A percentile compares a stretch with the other conserved stretches of the same genome.
Evolutionary conservation across 2,888 invertebrate species (phyloP).

Genomic region (Monopis laevigella): DNA sequence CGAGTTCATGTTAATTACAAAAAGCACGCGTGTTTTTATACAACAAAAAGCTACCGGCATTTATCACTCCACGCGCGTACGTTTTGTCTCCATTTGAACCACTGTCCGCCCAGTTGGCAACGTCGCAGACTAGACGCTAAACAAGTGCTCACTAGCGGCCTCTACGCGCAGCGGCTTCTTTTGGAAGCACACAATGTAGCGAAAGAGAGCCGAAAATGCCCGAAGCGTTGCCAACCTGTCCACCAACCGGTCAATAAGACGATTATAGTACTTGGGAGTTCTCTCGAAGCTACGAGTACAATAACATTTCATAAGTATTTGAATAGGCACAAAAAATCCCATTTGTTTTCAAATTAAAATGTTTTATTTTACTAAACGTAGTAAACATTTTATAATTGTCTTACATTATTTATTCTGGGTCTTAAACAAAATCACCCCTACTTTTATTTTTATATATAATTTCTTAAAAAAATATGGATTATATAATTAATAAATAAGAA

Average conservation of each 20-base stretch:
- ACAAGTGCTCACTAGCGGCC: conserved; percentile 64
- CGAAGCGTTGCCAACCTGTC: conserved; percentile 58
- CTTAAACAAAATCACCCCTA: too few relatives aligned
- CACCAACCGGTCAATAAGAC: conserved; percentile 66
- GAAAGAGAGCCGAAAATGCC: conserved; percentile 50
- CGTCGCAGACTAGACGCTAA: conserved; percentile 65
- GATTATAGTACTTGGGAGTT: conserved; percentile 48
- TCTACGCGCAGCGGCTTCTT: conserved; percentile 62
- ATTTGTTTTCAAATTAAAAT: too few relatives aligned
- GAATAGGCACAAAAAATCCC: too few relatives aligned
- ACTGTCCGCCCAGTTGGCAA: conserved; percentile 66
- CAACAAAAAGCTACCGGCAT: conserved; percentile 59
- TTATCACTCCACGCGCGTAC: conserved; percentile 59
- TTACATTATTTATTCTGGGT: too few relatives aligned
- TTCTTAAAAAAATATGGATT: too few relatives aligned
- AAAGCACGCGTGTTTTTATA: conserved; percentile 2
- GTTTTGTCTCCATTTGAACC: conserved; percentile 57
- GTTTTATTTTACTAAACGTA: too few relatives aligned
- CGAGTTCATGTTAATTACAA: not conserved
- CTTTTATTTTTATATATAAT: too few relatives aligned
- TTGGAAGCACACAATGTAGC: conserved; percentile 43
- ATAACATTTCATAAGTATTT: too few relatives aligned
- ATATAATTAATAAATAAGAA: too few relatives aligned
- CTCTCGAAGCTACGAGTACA: too few relatives aligned
- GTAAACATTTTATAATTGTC: too few relatives aligned